These are phyloP conservation scores for Ariolimax columbianus DNA, from an alignment of 2,888 invertebrate genomes.

Conservation along the genomic window DNA sequence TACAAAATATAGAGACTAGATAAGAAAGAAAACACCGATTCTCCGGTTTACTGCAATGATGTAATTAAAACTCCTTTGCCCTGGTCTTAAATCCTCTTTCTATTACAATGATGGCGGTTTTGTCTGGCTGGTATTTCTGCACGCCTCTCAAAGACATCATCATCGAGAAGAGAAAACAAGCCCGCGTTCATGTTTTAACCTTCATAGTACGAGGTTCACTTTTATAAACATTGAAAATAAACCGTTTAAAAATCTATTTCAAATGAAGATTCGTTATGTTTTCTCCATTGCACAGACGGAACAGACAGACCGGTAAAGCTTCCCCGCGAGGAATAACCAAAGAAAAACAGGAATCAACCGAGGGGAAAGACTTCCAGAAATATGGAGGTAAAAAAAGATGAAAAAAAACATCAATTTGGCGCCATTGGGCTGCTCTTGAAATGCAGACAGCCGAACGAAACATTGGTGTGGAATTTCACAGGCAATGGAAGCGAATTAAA, in stretches of 20 bases:
- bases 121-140: constrained; percentile 7
- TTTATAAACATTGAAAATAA: constrained; percentile 42
- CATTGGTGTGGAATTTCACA: constrained; percentile 45
- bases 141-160: neutral
- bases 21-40: neutral
- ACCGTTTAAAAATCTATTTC: constrained; percentile 41
- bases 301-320: constrained; percentile 15
- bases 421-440: constrained; percentile 20
- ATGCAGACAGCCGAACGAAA: constrained; percentile 27
- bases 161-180: constrained; percentile 11
- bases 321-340: neutral
- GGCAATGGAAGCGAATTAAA: constrained; percentile 32
- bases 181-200: constrained; percentile 2
- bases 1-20: too few relatives aligned
- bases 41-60: neutral
- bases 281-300: neutral
- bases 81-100: neutral
- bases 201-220: neutral
- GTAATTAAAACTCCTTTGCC: neutral
- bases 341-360: constrained; percentile 7
- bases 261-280: constrained; percentile 2
- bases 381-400: neutral
- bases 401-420: constrained; percentile 29
- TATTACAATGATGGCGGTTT: neutral
- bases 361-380: neutral